phyloP scores from a whole-genome alignment of 2,113 vertebrate genomes.

The Laterallus jamaicensis region DNA sequence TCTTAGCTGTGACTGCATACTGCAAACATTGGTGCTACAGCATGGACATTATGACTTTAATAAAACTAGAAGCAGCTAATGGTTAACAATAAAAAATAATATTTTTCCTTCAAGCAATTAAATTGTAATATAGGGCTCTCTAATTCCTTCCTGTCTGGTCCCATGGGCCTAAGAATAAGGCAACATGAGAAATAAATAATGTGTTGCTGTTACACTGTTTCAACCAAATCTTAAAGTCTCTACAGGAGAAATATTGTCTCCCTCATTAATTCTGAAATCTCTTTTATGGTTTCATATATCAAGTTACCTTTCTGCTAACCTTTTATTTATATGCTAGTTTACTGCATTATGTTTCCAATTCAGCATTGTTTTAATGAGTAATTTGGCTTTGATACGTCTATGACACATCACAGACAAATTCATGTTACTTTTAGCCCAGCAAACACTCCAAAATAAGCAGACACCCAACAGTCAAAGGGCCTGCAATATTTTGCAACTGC shows the following conservation, averaged over 20 bases:
- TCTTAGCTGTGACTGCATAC: background rate
- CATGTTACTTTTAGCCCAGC: background rate
- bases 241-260: constrained; percentile 65
- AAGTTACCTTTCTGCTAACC: constrained; percentile 61
- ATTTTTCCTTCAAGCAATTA: constrained; percentile 82
- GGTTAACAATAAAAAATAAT: constrained; percentile 80
- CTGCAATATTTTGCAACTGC: background rate
- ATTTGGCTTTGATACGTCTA: constrained; percentile 30
- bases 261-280: constrained; percentile 66
- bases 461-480: background rate
- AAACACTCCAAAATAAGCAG: constrained; percentile 28
- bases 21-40: constrained; percentile 23
- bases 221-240: constrained; percentile 65
- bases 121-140: constrained; percentile 76
- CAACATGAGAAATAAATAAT: constrained; percentile 76
- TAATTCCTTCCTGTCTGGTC: constrained; percentile 80
- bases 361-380: constrained; percentile 59
- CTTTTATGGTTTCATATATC: constrained; percentile 63
- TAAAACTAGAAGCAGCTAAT: constrained; percentile 76
- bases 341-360: constrained; percentile 46
- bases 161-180: constrained; percentile 72
- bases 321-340: constrained; percentile 33
- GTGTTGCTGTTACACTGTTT: constrained; percentile 59
- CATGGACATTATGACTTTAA: constrained; percentile 57
- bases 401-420: constrained; percentile 5